Percentiles rank a stretch among this genome's conserved stretches.
phyloP scores from a whole-genome alignment of 2,888 invertebrate species.

The Glaucopsyche alexis region DNA sequence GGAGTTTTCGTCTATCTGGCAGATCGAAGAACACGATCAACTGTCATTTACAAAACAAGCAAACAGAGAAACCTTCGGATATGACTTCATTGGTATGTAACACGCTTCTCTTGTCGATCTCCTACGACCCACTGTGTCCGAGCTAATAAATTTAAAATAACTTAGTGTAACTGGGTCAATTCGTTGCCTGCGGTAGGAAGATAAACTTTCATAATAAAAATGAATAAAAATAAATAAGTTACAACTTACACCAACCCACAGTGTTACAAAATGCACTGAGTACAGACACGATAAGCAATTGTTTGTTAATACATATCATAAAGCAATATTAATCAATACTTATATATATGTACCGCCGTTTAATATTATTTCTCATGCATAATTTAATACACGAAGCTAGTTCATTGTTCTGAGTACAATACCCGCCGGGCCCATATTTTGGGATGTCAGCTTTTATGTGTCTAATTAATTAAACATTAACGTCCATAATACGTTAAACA shows the following conservation, averaged over 20 bases:
- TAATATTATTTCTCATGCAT: constrained; percentile 40
- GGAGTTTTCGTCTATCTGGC: constrained; percentile 69
- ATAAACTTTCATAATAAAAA: constrained; percentile 30
- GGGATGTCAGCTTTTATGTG: constrained; percentile 53
- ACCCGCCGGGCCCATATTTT: constrained; percentile 53
- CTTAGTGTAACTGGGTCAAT: constrained; percentile 38
- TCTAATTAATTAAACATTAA: constrained; percentile 56
- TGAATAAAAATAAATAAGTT: constrained; percentile 19
- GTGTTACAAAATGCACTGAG: constrained; percentile 4
- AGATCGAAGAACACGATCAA: constrained; percentile 56
- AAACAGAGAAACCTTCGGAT: constrained; percentile 54
- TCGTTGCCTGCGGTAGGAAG: constrained; percentile 34
- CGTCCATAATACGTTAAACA: constrained; percentile 35
- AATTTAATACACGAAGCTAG: constrained; percentile 40
- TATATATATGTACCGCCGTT: constrained; percentile 22
- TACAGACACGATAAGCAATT: not conserved
- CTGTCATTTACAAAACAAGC: constrained; percentile 57
- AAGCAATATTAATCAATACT: constrained; percentile 4
- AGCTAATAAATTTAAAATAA: constrained; percentile 39
- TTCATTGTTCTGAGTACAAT: constrained; percentile 61
- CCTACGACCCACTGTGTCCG: constrained; percentile 21
- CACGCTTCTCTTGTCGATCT: constrained; percentile 21
- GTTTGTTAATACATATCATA: not conserved
- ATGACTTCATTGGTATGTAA: constrained; percentile 56
- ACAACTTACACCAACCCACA: not conserved